Conservation (phyloP, 2,113 vertebrate species). For the Pollachius pollachius region DNA sequence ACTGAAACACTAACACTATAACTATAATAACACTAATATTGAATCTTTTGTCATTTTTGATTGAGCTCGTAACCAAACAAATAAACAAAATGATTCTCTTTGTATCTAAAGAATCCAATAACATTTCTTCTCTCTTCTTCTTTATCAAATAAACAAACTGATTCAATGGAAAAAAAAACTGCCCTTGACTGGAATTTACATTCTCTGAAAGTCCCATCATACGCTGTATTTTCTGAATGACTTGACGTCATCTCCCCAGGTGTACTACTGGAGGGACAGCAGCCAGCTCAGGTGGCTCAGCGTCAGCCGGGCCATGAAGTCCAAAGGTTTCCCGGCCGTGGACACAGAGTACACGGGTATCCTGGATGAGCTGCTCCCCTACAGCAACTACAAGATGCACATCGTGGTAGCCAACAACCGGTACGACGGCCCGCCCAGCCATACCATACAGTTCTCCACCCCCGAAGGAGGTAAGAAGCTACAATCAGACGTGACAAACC, state of each 20-base stretch:
- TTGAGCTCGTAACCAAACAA: no score
- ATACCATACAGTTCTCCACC: slow-evolving; percentile 89
- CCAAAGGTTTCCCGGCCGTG: slow-evolving; percentile 74
- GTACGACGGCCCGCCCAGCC: slow-evolving; percentile 89
- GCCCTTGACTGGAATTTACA: background rate
- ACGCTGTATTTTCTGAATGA: background rate
- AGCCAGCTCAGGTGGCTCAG: slow-evolving; percentile 89
- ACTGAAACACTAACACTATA: no score
- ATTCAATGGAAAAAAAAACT: background rate
- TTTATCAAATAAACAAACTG: background rate
- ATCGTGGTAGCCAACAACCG: slow-evolving; percentile 92
- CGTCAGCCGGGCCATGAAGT: slow-evolving; percentile 86
- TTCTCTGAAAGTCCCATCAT: background rate
- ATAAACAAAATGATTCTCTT: no score
- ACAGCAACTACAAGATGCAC: slow-evolving; percentile 95
- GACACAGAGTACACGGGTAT: slow-evolving; percentile 80
- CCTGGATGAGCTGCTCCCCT: slow-evolving; percentile 85
- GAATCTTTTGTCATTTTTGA: no score
- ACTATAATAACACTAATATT: no score
- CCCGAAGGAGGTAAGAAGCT: slow-evolving; percentile 88
- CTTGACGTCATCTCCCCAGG: slow-evolving; percentile 73
- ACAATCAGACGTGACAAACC: background rate
- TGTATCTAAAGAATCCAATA: no score
- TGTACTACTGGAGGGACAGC: slow-evolving; percentile 96
- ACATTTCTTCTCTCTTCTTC: no score